Base-by-base conservation (phyloP, 2,888 invertebrate species). In the Mycogona germanica region DNA sequence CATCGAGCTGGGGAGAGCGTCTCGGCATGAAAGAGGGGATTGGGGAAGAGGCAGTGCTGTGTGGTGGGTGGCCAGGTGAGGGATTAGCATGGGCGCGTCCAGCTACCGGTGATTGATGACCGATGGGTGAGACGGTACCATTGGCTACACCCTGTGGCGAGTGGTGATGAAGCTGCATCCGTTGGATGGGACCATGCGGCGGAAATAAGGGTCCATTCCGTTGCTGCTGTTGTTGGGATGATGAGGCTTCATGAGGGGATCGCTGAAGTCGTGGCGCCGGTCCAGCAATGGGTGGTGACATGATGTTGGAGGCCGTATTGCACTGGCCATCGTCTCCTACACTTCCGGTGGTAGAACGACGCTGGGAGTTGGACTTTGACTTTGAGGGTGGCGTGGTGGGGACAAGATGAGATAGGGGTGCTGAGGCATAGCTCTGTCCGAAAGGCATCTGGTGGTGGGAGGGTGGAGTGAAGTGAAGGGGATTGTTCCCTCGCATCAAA, bases 21-120 rank as follows among this genome's bases (percentile, higher is more conserved):
- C 41, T 26, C 12, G 48, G 54, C 6, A 54, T 17, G 41, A 54
- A 54, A n/a, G n/a, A n/a, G 23, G 52, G 21, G 2, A 35, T 32
- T n/a, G 54, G 54, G 14, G 54, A 40, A 17, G 54, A 49, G 2
- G 48, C 37, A 23, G 48, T 48, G 5, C 40, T 38, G 7, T 17
- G 48, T 7, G 40, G 19, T 26, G 40, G 29, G 9, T 37, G 17
- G 19, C 50, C 26, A 17, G 49, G 41, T 3, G 54, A 28, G 17
- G 49, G 21, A 6, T 30, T 30, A 2, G 51, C 42, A 29, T 51
- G 51, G 23, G 9, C 44, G 21, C 41, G 28, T 5, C 35, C 12
- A 32, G 29, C 25, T n/a, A n/a, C n/a, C n/a, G n/a, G n/a, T n/a
- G n/a, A n/a, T 14, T 12, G 7, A 12, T 49, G 49, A 21, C 50